Percentiles rank a stretch among this genome's conserved stretches.
phyloP scores from a whole-genome alignment of 2,888 invertebrate species.

The Tryphoninae sp. region DNA sequence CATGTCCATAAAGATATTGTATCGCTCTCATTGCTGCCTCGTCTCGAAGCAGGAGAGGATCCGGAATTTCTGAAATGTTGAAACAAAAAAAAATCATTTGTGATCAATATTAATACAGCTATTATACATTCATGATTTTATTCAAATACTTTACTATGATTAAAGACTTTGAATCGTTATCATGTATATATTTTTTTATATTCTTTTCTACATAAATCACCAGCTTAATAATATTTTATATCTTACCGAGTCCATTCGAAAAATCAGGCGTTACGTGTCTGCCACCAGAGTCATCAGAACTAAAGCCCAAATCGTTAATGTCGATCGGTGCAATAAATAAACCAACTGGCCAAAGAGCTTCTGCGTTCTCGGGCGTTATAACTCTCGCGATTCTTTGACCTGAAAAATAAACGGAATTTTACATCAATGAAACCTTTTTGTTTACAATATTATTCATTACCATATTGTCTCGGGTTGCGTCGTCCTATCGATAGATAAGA shows the following conservation, averaged over 20 bases:
- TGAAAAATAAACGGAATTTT: constrained; percentile 5
- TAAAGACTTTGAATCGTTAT: no score
- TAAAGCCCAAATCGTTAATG: constrained; percentile 80
- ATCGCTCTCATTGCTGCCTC: constrained; percentile 84
- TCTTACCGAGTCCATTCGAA: constrained; percentile 80
- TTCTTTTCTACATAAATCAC: no score
- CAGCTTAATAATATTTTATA: constrained; percentile 1
- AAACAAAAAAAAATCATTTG: not conserved
- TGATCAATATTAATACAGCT: not conserved
- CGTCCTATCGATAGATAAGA: constrained; percentile 76
- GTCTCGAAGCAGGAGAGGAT: constrained; percentile 85
- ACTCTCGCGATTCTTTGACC: constrained; percentile 57
- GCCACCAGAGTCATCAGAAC: constrained; percentile 75
- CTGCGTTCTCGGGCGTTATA: constrained; percentile 79
- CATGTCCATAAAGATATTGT: constrained; percentile 83
- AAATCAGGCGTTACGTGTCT: constrained; percentile 80
- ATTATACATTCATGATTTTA: not conserved
- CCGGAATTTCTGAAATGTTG: constrained; percentile 79
- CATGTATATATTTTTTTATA: no score
- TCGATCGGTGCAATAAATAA: constrained; percentile 82
- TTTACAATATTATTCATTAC: constrained; percentile 58
- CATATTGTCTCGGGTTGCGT: constrained; percentile 66
- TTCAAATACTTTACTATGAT: not conserved
- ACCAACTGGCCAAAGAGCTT: constrained; percentile 84
- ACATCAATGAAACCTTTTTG: not conserved